A percentile compares a stretch with the other conserved stretches of the same genome.
These are phyloP conservation scores for Drosophila meridionalis DNA, from an alignment of 2,888 invertebrate species.

Conservation along the genomic window DNA sequence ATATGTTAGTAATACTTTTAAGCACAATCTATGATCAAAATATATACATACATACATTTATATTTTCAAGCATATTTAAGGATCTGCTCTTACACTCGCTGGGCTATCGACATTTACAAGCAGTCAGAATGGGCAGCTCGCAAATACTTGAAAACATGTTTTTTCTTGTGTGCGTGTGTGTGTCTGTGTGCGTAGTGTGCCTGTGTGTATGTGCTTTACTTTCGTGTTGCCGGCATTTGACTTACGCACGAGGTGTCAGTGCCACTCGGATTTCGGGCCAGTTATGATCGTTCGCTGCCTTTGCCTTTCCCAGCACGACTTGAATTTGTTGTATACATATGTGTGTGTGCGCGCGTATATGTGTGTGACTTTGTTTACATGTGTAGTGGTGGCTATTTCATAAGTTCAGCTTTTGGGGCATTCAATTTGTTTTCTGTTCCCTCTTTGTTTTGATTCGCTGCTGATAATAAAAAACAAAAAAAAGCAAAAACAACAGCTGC, in stretches of 20 bases:
- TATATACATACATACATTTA: slow-evolving; percentile 16
- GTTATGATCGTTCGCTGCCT: slow-evolving; percentile 41
- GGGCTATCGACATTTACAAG: neutral
- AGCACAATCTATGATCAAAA: slow-evolving; percentile 48
- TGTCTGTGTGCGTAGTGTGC: neutral
- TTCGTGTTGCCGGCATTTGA: slow-evolving; percentile 44
- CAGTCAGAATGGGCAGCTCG: slow-evolving; percentile 2
- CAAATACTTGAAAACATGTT: slow-evolving; percentile 48
- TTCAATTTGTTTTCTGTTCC: slow-evolving; percentile 54
- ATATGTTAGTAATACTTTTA: slow-evolving; percentile 42
- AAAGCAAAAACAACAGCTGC: slow-evolving; percentile 30
- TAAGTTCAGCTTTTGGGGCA: slow-evolving; percentile 35
- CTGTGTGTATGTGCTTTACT: slow-evolving; percentile 12
- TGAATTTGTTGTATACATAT: neutral
- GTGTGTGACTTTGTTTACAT: slow-evolving; percentile 12
- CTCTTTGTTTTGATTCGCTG: slow-evolving; percentile 70
- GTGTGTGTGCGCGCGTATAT: neutral
- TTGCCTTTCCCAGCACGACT: slow-evolving; percentile 17
- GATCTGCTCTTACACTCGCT: neutral
- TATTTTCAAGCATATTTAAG: slow-evolving; percentile 15
- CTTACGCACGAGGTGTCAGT: slow-evolving; percentile 42
- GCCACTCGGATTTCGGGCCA: slow-evolving; percentile 32
- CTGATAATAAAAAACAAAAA: slow-evolving; percentile 50
- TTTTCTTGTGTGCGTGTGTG: slow-evolving; percentile 11
- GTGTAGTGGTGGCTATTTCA: slow-evolving; percentile 36